Conservation (phyloP, 92 coral and sea anemone genomes). For the Palythoa heliodiscus region DNA sequence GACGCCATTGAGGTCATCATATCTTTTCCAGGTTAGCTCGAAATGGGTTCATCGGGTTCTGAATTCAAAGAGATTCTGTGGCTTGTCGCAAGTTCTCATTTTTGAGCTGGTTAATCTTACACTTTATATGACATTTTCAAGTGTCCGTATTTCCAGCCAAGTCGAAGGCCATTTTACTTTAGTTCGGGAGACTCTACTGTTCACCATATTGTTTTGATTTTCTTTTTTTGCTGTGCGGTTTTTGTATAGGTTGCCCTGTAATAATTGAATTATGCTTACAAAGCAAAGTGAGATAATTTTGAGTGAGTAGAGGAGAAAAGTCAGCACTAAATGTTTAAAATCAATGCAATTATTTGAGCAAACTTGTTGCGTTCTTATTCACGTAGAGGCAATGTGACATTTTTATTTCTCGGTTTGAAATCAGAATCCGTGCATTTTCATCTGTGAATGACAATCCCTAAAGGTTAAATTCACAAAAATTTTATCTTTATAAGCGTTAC, state of each 20-base stretch:
- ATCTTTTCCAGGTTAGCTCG: slow-evolving; percentile 47
- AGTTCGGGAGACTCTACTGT: neutral
- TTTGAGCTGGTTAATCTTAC: neutral
- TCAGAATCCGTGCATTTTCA: slow-evolving; percentile 38
- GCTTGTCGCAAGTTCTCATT: neutral
- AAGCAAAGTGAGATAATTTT: neutral
- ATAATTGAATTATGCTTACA: neutral
- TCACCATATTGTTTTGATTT: no score
- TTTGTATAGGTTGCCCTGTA: no score
- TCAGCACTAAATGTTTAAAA: neutral
- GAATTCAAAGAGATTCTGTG: neutral
- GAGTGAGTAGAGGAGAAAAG: neutral
- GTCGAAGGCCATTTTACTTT: neutral
- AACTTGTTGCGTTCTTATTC: neutral
- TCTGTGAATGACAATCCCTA: neutral
- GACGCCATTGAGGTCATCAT: neutral
- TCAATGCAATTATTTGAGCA: neutral
- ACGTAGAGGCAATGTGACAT: neutral
- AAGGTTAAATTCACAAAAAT: neutral
- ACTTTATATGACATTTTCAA: neutral
- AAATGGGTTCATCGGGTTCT: slow-evolving; percentile 40
- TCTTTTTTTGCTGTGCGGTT: neutral
- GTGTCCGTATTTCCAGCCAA: neutral
- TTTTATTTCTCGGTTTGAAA: slow-evolving; percentile 32
- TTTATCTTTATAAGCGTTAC: neutral